Evolutionary conservation across 2,797 vertebrate species (phyloP), one percentile per base, ranked within the genome.

Genomic region (Pipistrellus pipistrellus): DNA sequence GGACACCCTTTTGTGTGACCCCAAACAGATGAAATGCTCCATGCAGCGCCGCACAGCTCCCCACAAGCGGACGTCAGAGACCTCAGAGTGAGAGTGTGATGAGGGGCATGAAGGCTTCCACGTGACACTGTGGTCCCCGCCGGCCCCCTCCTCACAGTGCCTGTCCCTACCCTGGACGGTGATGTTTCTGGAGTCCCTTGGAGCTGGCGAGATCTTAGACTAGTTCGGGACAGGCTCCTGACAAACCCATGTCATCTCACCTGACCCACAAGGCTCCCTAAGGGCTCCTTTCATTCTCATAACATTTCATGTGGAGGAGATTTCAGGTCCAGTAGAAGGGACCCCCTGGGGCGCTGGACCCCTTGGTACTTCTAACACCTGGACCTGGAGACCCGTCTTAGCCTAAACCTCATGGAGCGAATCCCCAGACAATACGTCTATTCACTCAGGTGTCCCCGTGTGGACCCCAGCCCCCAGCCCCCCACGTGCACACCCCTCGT

Each of bases 11-110:
- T 41, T 0, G 71, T 25, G 85, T 80, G 23, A 44, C 89, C 96
- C 95, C 71, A 97, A 97, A 95, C 96, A 92, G 97, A 96, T 94
- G 95, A 97, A 96, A 94, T 15, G 9, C 85, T 82, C 76, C 89
- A 32, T 2, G 21, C 3, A 4, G 91, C 3, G 20, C 44, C n/a
- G 1, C n/a, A 8, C 4, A 25, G 6, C 55, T 76, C 35, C 76
- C 71, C 35, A 53, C 12, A 17, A 21, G 64, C 85, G 62, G 66
- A 87, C 48, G 71, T 27, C 76, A 23, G 18, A 88, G 87, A 41
- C 73, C 57, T 77, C 59, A 14, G 55, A 46, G 77, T 44, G 72
- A 46, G 73, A 64, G 59, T 17, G 73, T 0, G 13, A 81, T 13
- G 32, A 27, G 6, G 7, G 21, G 9, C 32, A 12, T 0, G 4